Percentiles rank a stretch among this genome's conserved stretches.
Evolutionary conservation across 2,113 vertebrate genomes (phyloP).

Genomic region (Catharus bicknelli): DNA sequence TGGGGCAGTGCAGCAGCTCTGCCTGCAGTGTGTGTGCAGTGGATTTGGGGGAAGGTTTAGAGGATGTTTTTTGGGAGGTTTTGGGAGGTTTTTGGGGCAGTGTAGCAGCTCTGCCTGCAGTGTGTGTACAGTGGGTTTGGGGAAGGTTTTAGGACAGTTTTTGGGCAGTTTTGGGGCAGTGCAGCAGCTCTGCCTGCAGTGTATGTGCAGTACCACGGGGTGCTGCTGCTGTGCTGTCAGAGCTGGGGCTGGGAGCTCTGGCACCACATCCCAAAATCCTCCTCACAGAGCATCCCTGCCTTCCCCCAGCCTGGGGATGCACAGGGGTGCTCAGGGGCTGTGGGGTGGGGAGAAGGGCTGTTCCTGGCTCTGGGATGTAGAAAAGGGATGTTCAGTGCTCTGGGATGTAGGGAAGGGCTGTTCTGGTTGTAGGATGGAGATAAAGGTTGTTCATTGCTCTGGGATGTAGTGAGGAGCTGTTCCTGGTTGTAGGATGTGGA

Average conservation of each 20-base stretch:
- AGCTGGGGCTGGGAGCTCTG: background rate
- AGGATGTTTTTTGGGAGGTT: too few species aligned
- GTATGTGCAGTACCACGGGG: conserved; percentile 33
- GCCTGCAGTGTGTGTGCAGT: too few species aligned
- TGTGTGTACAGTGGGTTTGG: too few species aligned
- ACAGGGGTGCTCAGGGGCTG: accelerated
- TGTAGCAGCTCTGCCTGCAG: background rate
- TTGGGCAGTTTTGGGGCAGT: background rate
- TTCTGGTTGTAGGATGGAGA: too few species aligned
- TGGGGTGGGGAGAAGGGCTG: background rate
- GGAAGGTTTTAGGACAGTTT: too few species aligned
- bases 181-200: conserved; percentile 25
- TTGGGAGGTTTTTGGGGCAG: background rate
- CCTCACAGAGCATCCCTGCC: background rate
- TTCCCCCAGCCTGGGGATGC: accelerated
- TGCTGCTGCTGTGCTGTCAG: conserved; percentile 38
- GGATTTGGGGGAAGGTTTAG: background rate
- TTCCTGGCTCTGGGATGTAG: background rate
- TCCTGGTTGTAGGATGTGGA: background rate
- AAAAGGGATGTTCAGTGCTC: accelerated
- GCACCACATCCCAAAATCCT: background rate
- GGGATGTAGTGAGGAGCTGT: too few species aligned
- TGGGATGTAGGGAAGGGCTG: background rate
- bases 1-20: too few species aligned
- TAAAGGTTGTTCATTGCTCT: too few species aligned